phyloP scores from a whole-genome alignment of 2,888 invertebrate species.

The Saturnia japonica region DNA sequence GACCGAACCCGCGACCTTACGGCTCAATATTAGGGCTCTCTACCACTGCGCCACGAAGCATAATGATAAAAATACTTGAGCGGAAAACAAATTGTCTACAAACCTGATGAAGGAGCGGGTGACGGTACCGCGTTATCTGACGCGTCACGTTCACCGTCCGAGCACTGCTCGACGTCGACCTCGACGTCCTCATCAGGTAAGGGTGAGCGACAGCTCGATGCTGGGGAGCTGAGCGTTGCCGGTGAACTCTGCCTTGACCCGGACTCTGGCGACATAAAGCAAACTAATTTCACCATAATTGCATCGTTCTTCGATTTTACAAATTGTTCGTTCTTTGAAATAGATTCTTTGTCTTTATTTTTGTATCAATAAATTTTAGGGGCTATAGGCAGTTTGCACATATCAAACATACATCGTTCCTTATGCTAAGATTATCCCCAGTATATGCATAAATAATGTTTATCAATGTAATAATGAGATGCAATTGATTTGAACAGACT shows the following conservation, averaged over 20 bases:
- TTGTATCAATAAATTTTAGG: too few relatives aligned
- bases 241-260: constrained; percentile 75
- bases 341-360: too few relatives aligned
- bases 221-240: constrained; percentile 72
- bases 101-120: constrained; percentile 76
- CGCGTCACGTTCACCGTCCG: constrained; percentile 83
- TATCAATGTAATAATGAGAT: too few relatives aligned
- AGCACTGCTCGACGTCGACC: constrained; percentile 87
- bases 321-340: neutral
- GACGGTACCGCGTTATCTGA: constrained; percentile 77
- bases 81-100: neutral
- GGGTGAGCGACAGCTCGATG: constrained; percentile 77
- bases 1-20: too few relatives aligned
- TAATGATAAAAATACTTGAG: neutral
- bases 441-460: too few relatives aligned
- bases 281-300: constrained; percentile 2
- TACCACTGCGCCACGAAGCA: too few relatives aligned
- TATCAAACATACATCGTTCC: too few relatives aligned
- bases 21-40: too few relatives aligned
- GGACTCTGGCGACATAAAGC: constrained; percentile 52
- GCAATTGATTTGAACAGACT: too few relatives aligned
- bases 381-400: too few relatives aligned
- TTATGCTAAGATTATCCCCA: too few relatives aligned
- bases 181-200: constrained; percentile 84
- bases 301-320: neutral